Conservation (phyloP, 2,797 vertebrate species). For the Eulemur coronatus region DNA sequence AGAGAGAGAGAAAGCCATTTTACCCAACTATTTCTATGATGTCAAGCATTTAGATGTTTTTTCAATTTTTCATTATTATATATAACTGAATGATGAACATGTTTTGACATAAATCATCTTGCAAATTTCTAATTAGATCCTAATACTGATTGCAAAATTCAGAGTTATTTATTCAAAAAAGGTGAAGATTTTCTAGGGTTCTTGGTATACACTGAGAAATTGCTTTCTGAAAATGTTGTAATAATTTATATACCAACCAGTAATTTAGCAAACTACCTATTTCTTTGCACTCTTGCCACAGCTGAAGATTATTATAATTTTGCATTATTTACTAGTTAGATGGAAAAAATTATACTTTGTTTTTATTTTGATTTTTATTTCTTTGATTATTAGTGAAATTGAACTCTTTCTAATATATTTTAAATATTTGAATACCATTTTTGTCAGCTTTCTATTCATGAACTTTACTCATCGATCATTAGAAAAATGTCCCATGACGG, state of each 20-base stretch:
- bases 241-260: neutral
- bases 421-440: neutral
- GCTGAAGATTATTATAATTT: slow-evolving; percentile 19
- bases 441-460: slow-evolving; percentile 2
- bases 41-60: neutral
- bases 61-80: neutral
- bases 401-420: neutral
- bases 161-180: slow-evolving; percentile 26
- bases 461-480: neutral
- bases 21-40: neutral
- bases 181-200: neutral
- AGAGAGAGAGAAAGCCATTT: neutral
- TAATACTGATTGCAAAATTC: neutral
- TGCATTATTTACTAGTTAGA: neutral
- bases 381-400: neutral
- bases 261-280: neutral
- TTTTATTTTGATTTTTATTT: slow-evolving; percentile 24
- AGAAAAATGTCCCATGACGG: neutral
- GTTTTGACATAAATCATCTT: neutral
- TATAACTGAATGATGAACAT: neutral
- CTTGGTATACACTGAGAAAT: neutral
- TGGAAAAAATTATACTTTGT: neutral
- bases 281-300: neutral
- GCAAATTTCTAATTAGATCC: neutral
- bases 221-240: neutral